Conservation (phyloP, 2,888 invertebrate species). For the Lasiommata megera region DNA sequence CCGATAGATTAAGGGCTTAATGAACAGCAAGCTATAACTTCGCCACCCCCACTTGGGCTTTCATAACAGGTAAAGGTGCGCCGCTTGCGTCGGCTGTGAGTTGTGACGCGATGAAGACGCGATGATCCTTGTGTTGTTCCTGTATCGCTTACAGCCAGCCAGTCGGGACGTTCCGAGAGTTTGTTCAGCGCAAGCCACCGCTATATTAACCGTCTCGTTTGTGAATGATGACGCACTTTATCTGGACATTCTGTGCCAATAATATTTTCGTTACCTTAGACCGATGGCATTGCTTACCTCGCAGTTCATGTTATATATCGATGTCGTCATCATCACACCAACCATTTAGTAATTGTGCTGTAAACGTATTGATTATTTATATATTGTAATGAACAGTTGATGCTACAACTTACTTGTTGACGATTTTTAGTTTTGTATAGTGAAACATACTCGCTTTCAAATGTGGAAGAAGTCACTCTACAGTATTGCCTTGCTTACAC, state of each 20-base stretch:
- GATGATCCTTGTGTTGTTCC: constrained; percentile 26
- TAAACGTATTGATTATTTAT: constrained; percentile 59
- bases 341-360: constrained; percentile 75
- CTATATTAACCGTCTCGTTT: constrained; percentile 14
- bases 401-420: constrained; percentile 75
- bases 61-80: constrained; percentile 56
- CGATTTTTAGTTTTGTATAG: constrained; percentile 79
- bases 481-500: constrained; percentile 81
- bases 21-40: constrained; percentile 21
- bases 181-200: constrained; percentile 24
- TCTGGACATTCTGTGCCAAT: constrained; percentile 31
- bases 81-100: constrained; percentile 44
- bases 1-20: constrained; percentile 54
- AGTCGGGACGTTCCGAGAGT: constrained; percentile 34
- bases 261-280: constrained; percentile 27
- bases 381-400: constrained; percentile 71
- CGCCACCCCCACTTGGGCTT: constrained; percentile 32
- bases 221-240: constrained; percentile 27
- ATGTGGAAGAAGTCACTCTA: constrained; percentile 81
- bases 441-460: constrained; percentile 80
- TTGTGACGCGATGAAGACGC: constrained; percentile 36
- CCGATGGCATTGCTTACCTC: constrained; percentile 53
- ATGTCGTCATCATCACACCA: constrained; percentile 64
- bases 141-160: constrained; percentile 32
- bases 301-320: constrained; percentile 52